Percentiles rank a stretch among this genome's conserved stretches.
Conservation (phyloP, 1,140 invertebrate species). For the Cyclina sinensis region DNA sequence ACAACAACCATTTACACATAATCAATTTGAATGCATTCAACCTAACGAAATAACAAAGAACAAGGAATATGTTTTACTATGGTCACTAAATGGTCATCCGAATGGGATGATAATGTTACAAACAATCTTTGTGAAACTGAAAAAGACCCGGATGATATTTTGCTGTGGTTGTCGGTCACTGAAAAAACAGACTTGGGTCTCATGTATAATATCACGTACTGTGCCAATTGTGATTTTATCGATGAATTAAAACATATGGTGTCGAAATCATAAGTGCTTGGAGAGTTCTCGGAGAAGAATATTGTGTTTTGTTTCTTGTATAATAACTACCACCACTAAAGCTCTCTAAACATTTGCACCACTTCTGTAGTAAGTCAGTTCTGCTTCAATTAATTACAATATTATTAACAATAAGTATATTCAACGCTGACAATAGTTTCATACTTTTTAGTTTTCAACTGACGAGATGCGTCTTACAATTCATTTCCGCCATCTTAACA, state of each 20-base stretch:
- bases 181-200: neutral
- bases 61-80: neutral
- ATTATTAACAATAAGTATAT: too few relatives aligned
- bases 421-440: too few relatives aligned
- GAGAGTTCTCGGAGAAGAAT: neutral
- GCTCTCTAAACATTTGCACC: too few relatives aligned
- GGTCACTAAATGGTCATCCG: conserved; percentile 6
- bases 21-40: conserved; percentile 10
- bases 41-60: neutral
- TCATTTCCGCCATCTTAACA: too few relatives aligned
- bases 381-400: too few relatives aligned
- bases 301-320: conserved; percentile 1
- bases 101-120: neutral
- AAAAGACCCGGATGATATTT: neutral
- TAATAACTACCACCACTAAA: neutral
- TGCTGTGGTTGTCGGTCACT: neutral
- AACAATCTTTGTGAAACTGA: conserved; percentile 5
- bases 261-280: neutral
- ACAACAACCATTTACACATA: neutral
- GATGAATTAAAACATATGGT: conserved; percentile 7
- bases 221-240: conserved; percentile 25
- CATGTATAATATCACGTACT: conserved; percentile 34
- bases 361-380: too few relatives aligned
- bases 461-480: too few relatives aligned
- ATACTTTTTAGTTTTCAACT: too few relatives aligned